Conservation (phyloP, 1,140 invertebrate genomes). For the Notospermus geniculatus region DNA sequence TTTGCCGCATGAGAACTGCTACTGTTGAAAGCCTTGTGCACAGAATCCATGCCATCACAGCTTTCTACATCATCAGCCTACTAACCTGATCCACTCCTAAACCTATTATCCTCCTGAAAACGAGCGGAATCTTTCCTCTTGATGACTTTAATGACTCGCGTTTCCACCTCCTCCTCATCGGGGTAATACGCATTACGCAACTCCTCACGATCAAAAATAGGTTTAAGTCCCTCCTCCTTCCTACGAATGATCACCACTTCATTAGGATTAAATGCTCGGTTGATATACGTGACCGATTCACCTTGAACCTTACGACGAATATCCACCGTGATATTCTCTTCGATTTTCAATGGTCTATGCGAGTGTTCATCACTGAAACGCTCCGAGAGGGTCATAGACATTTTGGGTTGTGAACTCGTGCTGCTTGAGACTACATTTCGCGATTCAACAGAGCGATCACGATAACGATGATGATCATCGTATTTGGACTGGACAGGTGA, state of each 20-base stretch:
- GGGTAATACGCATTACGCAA: conserved; percentile 37
- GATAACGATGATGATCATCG: too few relatives aligned
- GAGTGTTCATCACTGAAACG: too few relatives aligned
- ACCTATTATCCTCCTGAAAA: not conserved
- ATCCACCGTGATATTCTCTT: conserved; percentile 1
- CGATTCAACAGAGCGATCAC: too few relatives aligned
- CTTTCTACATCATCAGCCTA: too few relatives aligned
- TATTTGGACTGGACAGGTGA: too few relatives aligned
- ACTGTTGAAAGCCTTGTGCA: too few relatives aligned
- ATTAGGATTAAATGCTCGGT: conserved; percentile 4
- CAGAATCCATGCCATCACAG: too few relatives aligned
- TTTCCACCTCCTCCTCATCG: conserved; percentile 38
- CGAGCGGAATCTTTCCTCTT: not conserved
- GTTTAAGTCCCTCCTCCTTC: conserved; percentile 32
- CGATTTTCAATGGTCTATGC: not conserved
- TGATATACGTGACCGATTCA: not conserved
- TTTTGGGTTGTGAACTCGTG: too few relatives aligned
- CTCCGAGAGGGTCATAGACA: too few relatives aligned
- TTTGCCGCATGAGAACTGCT: too few relatives aligned
- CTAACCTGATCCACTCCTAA: not conserved
- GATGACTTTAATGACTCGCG: conserved; percentile 31
- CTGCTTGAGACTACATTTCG: too few relatives aligned
- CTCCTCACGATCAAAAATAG: conserved; percentile 47
- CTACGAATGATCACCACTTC: conserved; percentile 27
- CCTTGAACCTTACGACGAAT: conserved; percentile 2